Conservation (phyloP, 2,113 vertebrate species). For the Platysteira castanea region DNA sequence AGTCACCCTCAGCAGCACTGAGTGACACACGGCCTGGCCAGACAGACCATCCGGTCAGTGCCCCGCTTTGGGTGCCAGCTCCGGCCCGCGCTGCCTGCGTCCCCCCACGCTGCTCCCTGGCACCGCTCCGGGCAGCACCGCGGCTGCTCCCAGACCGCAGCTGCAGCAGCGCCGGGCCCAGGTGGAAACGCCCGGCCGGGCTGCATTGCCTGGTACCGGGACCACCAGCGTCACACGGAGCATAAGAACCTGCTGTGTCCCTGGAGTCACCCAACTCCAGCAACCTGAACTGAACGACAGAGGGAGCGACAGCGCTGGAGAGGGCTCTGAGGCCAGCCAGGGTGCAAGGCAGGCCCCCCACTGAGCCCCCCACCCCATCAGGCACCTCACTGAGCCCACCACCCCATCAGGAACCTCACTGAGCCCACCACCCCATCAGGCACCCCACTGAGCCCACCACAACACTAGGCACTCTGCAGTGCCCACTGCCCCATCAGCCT, state of each 20-base stretch:
- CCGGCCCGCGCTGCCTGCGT: neutral
- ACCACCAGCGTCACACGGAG: neutral
- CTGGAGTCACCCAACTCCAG: neutral
- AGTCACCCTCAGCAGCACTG: neutral
- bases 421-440: neutral
- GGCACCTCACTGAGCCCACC: neutral
- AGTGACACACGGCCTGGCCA: fast-evolving
- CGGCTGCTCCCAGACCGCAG: neutral
- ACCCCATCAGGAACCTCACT: neutral
- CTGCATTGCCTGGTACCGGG: neutral
- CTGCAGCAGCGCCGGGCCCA: neutral
- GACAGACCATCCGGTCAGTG: neutral
- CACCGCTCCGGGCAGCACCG: neutral
- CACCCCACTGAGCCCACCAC: neutral
- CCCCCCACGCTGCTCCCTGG: neutral
- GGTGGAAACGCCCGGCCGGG: fast-evolving
- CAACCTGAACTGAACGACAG: neutral
- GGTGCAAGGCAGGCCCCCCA: neutral
- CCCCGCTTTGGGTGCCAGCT: neutral
- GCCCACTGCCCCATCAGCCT: neutral
- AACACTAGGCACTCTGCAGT: neutral
- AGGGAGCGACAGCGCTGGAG: neutral
- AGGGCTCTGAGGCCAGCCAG: neutral
- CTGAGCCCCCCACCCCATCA: neutral
- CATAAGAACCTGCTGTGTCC: neutral